Conservation (phyloP, 2,113 vertebrate species). For the Chitala chitala region DNA sequence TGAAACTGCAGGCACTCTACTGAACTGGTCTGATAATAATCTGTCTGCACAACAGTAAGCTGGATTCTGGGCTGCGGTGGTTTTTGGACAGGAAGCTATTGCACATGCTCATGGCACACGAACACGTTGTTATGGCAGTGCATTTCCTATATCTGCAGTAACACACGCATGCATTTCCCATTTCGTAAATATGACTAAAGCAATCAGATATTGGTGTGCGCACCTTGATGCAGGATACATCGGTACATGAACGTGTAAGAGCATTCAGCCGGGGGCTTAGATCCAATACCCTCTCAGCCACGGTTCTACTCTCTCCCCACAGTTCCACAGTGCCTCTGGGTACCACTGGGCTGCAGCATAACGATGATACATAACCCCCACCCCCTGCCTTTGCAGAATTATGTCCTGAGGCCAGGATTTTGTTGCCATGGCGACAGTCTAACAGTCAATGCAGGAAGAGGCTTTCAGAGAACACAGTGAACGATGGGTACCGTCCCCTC, state of each 20-base stretch:
- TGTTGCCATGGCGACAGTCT: slow-evolving; percentile 11
- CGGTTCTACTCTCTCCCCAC: not conserved
- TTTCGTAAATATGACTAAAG: not conserved
- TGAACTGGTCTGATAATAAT: not conserved
- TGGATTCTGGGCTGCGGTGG: not conserved
- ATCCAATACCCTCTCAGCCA: not conserved
- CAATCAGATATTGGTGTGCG: too few relatives aligned
- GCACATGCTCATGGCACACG: not conserved
- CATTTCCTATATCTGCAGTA: not conserved
- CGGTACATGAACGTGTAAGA: not conserved
- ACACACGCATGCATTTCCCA: not conserved
- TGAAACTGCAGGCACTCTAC: too few relatives aligned
- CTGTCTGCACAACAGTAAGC: not conserved
- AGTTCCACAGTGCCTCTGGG: not conserved
- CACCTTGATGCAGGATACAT: not conserved
- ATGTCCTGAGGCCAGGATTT: slow-evolving; percentile 3
- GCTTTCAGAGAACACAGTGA: not conserved
- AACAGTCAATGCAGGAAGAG: slow-evolving; percentile 52
- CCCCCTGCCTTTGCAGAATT: not conserved
- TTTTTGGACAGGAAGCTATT: slow-evolving; percentile 13
- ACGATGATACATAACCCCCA: not conserved
- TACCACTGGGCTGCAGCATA: not conserved
- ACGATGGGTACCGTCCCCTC: not conserved
- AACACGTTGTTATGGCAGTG: not conserved
- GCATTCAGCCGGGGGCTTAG: not conserved